These are phyloP conservation scores for Acleris laterana DNA, from an alignment of 2,888 invertebrate species.

Conservation along the genomic window DNA sequence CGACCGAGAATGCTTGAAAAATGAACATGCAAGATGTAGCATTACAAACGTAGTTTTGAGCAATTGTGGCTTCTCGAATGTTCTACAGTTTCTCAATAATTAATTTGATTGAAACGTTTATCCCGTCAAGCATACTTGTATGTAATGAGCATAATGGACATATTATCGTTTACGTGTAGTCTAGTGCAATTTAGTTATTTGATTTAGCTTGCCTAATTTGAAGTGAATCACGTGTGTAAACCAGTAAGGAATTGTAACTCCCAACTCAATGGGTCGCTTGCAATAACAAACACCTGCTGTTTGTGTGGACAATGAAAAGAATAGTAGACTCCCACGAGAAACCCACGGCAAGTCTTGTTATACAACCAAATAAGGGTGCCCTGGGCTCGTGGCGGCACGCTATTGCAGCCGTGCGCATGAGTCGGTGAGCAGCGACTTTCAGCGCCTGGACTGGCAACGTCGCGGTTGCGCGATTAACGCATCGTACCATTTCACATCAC, in stretches of 20 bases:
- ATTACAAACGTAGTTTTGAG: too few species aligned
- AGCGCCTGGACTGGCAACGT: conserved; percentile 77
- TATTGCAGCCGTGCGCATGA: conserved; percentile 52
- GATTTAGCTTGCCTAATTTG: conserved; percentile 44
- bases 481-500: conserved; percentile 66
- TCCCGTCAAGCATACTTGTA: too few species aligned
- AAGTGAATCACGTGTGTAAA: conserved; percentile 58
- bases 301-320: conserved; percentile 49
- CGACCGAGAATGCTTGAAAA: too few species aligned
- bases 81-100: conserved; percentile 3
- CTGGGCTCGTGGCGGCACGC: conserved; percentile 53
- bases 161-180: neutral
- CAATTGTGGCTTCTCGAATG: neutral
- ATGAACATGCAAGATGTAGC: neutral
- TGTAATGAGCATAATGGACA: neutral
- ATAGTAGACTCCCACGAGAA: conserved; percentile 61
- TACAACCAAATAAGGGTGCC: conserved; percentile 62
- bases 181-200: neutral
- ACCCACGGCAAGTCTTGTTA: conserved; percentile 55
- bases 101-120: too few species aligned
- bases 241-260: conserved; percentile 45
- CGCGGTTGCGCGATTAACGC: conserved; percentile 59
- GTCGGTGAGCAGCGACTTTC: conserved; percentile 72
- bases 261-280: conserved; percentile 43
- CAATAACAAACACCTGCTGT: conserved; percentile 39